Conservation (phyloP, 2,797 vertebrate genomes). For the Notoglanidium macrostoma region DNA sequence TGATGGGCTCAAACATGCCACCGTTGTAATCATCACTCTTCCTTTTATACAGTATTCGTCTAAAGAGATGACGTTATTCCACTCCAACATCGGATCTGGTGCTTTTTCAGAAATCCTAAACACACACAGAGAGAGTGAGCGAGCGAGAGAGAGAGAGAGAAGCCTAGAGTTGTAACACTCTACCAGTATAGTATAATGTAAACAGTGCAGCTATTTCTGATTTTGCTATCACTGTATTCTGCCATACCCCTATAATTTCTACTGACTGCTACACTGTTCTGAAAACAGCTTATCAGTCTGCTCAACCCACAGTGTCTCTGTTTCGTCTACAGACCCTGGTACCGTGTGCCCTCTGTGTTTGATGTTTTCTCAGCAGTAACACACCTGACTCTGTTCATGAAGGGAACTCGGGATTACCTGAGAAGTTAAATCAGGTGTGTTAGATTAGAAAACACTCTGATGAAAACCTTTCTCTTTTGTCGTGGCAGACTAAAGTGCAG, state of each 20-base stretch:
- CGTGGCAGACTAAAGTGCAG: not conserved
- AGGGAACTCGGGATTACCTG: not conserved
- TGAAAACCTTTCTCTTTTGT: too few relatives aligned
- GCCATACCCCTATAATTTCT: not conserved
- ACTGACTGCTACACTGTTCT: not conserved
- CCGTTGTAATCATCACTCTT: not conserved
- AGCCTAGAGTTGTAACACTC: not conserved
- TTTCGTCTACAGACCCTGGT: not conserved
- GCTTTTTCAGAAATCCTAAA: not conserved
- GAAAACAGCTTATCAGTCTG: not conserved
- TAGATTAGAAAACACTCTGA: not conserved
- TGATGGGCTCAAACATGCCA: not conserved
- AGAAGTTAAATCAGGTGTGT: not conserved
- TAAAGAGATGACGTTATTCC: not conserved
- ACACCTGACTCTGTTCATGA: not conserved
- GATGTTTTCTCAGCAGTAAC: not conserved
- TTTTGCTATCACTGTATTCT: not conserved
- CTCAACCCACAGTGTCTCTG: not conserved
- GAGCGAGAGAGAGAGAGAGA: not conserved
- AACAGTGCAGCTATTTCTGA: not conserved
- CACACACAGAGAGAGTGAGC: not conserved
- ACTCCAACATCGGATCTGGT: not conserved
- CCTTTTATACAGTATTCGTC: not conserved
- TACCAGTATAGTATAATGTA: not conserved
- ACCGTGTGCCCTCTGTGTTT: not conserved